Evolutionary conservation across 2,113 vertebrate species (phyloP), one percentile per base, ranked within the genome.

Genomic region (Lagopus muta): DNA sequence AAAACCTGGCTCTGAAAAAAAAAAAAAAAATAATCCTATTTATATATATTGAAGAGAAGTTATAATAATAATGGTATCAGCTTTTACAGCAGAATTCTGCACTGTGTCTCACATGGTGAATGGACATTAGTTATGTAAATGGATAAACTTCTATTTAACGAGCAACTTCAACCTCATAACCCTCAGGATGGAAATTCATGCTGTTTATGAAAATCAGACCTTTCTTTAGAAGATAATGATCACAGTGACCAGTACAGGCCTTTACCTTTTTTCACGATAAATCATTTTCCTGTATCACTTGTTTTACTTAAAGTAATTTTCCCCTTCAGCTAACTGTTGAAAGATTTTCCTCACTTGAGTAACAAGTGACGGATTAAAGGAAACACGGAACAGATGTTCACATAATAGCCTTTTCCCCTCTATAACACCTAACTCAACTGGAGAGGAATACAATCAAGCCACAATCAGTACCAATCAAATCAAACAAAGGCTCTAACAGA

Each of bases 31-130:
- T 38, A 28, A 86, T 75, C 47, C 79, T 94, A 86, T 90, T 90
- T 95, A 88, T 94, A 74, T 20, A 40, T 10, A 2, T 54, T 93
- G 58, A 78, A 58, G 45, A 72, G 43, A 88, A 93, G 30, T 69
- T 81, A 93, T 45, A 81, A 89, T 69, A 88, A 91, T 74, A 61
- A 69, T 50, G 67, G 74, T 70, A 84, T 42, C 12, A 92, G 45
- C 81, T 92, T 92, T 70, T 75, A 94, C 65, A 88, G 32, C 57
- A 92, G 72, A 92, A 86, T n/a, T 71, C 57, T 75, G 69, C 67
- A 74, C 30, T 75, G 69, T 43, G 24, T 90, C 74, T 94, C 57
- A 88, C 52, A 58, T 82, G 36, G 17, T 60, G 82, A 52, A 40
- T 62, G 42, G 25, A 64, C 19, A 36, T 20, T 36, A 71, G 32